Evolutionary conservation across 2,113 vertebrate genomes (phyloP).

Genomic region (Crocuta crocuta): DNA sequence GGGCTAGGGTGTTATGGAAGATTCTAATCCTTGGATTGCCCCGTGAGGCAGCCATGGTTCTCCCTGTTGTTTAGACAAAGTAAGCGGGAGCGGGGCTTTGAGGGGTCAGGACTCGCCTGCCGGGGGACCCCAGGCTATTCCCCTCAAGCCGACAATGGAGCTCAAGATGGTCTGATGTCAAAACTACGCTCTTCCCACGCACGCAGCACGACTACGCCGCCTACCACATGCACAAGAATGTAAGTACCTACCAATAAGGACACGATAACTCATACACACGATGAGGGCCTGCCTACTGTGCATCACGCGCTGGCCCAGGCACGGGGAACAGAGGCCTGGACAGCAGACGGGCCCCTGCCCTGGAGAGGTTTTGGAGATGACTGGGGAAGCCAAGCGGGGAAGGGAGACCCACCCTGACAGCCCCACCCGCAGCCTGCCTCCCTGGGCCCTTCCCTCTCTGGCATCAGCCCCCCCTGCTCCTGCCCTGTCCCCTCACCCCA

Average conservation of each 20-base stretch:
- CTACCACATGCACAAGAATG: accelerated
- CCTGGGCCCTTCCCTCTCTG: accelerated
- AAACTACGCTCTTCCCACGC: neutral
- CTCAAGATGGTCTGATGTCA: neutral
- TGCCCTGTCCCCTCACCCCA: too few species aligned
- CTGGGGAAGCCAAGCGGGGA: accelerated
- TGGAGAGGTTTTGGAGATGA: neutral
- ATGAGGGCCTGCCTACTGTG: accelerated
- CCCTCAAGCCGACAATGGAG: neutral
- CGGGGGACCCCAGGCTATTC: neutral
- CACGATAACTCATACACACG: accelerated
- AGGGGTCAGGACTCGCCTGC: neutral
- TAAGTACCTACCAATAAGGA: accelerated
- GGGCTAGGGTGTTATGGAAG: accelerated
- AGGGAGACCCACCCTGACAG: neutral
- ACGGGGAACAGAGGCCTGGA: too few species aligned
- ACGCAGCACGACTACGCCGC: accelerated
- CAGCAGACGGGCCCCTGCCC: neutral
- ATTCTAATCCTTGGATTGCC: accelerated
- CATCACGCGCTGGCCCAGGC: neutral
- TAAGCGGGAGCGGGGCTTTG: neutral
- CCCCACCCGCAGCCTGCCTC: neutral
- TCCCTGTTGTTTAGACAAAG: neutral
- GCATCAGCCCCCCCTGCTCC: too few species aligned
- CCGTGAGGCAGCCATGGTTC: accelerated